Percentiles rank a stretch among this genome's conserved stretches.
phyloP scores from a whole-genome alignment of 2,113 vertebrate genomes.

The Poecilia latipinna region DNA sequence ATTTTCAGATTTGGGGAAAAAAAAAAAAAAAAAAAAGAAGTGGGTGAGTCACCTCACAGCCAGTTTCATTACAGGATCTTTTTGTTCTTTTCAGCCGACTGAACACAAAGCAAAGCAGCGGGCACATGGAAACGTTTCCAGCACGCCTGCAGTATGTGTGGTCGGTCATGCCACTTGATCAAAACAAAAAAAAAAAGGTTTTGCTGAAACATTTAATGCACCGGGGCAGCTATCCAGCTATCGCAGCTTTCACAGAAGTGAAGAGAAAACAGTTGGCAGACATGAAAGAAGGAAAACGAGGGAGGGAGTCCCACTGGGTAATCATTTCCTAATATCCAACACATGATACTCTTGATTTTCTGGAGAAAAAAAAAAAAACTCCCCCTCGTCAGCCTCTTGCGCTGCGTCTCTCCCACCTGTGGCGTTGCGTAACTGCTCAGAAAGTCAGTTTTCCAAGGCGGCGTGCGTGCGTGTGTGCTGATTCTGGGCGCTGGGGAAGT shows the following conservation, averaged over 20 bases:
- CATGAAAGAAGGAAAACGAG: slow-evolving; percentile 10
- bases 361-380: slow-evolving; percentile 11
- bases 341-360: slow-evolving; percentile 70
- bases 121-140: slow-evolving; percentile 76
- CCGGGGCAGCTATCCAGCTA: slow-evolving; percentile 25
- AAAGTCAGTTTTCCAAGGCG: slow-evolving; percentile 55
- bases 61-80: slow-evolving; percentile 55
- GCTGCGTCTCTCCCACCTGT: slow-evolving; percentile 69
- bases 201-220: slow-evolving; percentile 49
- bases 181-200: slow-evolving; percentile 64
- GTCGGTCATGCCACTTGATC: slow-evolving; percentile 68
- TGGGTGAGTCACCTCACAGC: slow-evolving; percentile 62
- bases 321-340: slow-evolving; percentile 67
- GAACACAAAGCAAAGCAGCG: slow-evolving; percentile 51
- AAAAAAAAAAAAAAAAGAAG: slow-evolving; percentile 12
- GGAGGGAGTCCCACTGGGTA: slow-evolving; percentile 56
- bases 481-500: slow-evolving; percentile 59
- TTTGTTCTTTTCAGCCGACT: slow-evolving; percentile 52
- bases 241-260: slow-evolving; percentile 31
- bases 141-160: slow-evolving; percentile 49
- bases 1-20: slow-evolving; percentile 37
- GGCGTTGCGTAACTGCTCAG: slow-evolving; percentile 66
- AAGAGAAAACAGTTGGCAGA: slow-evolving; percentile 16
- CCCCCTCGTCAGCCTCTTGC: not conserved
- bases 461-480: slow-evolving; percentile 20